phyloP scores from a whole-genome alignment of 1,140 invertebrate genomes.

The Nephotettix cincticeps region DNA sequence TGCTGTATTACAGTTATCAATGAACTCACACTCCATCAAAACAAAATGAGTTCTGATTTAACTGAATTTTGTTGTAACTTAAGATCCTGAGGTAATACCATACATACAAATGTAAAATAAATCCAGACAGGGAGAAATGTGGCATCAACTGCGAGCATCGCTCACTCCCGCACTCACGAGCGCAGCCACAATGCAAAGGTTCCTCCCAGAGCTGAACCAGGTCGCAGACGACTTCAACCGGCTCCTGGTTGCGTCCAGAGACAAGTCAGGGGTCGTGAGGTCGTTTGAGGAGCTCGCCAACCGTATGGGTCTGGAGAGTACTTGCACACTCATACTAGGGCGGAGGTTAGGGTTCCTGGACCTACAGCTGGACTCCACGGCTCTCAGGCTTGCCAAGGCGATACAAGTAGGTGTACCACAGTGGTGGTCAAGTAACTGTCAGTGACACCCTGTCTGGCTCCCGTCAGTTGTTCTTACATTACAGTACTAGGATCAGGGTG shows the following conservation, averaged over 20 bases:
- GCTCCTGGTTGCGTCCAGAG: slow-evolving; percentile 57
- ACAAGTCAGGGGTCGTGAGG: slow-evolving; percentile 50
- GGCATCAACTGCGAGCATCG: slow-evolving; percentile 70
- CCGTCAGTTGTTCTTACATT: too few relatives aligned
- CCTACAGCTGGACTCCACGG: slow-evolving; percentile 49
- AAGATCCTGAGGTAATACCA: too few relatives aligned
- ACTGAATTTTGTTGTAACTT: too few relatives aligned
- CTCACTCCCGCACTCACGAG: slow-evolving; percentile 77
- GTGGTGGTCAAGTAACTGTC: too few relatives aligned
- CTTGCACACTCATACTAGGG: slow-evolving; percentile 74
- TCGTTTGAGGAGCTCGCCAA: slow-evolving; percentile 73
- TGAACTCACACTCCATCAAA: too few relatives aligned
- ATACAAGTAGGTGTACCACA: slow-evolving; percentile 49
- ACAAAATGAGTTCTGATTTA: too few relatives aligned
- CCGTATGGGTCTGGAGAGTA: slow-evolving; percentile 76
- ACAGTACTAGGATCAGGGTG: too few relatives aligned
- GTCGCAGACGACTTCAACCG: slow-evolving; percentile 79
- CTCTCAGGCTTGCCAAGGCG: slow-evolving; percentile 60
- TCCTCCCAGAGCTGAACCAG: slow-evolving; percentile 71
- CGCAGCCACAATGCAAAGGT: slow-evolving; percentile 70
- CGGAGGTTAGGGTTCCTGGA: slow-evolving; percentile 77
- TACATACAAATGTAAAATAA: too few relatives aligned
- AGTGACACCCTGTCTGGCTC: too few relatives aligned
- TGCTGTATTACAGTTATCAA: too few relatives aligned
- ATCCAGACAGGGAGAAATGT: slow-evolving; percentile 73